Percentiles rank a stretch among this genome's conserved stretches.
These are phyloP conservation scores for Aptenodytes forsteri DNA, from an alignment of 2,113 vertebrate species.

Conservation along the genomic window DNA sequence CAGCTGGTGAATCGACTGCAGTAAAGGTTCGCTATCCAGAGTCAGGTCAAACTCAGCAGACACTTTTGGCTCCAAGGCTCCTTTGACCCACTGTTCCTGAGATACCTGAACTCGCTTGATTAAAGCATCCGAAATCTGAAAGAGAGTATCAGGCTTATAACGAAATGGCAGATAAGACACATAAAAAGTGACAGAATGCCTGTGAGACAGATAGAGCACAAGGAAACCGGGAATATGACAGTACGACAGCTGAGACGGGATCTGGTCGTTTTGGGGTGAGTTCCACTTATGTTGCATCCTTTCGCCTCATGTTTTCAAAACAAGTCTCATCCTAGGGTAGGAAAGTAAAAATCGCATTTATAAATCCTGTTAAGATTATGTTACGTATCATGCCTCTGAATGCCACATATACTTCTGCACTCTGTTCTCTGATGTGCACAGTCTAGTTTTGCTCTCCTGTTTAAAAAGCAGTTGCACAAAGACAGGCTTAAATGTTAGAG, in stretches of 20 bases:
- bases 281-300: neutral
- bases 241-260: neutral
- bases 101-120: slow-evolving; percentile 93
- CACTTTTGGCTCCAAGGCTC: slow-evolving; percentile 94
- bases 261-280: neutral
- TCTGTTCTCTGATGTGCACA: neutral
- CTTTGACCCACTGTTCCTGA: slow-evolving; percentile 98
- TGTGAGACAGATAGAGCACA: neutral
- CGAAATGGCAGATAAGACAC: neutral
- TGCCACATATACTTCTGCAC: neutral
- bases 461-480: neutral
- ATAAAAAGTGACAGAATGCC: neutral
- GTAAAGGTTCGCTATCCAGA: slow-evolving; percentile 88
- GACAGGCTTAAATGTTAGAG: neutral
- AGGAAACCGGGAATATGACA: neutral
- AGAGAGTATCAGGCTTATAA: slow-evolving; percentile 3
- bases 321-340: neutral
- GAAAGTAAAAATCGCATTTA: neutral
- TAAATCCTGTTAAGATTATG: neutral
- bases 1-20: slow-evolving; percentile 94
- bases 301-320: neutral
- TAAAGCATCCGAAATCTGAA: slow-evolving; percentile 94
- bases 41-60: slow-evolving; percentile 93
- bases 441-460: neutral
- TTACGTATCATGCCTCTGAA: neutral